phyloP scores from a whole-genome alignment of 2,888 invertebrate species.

The Synergus umbraculus region DNA sequence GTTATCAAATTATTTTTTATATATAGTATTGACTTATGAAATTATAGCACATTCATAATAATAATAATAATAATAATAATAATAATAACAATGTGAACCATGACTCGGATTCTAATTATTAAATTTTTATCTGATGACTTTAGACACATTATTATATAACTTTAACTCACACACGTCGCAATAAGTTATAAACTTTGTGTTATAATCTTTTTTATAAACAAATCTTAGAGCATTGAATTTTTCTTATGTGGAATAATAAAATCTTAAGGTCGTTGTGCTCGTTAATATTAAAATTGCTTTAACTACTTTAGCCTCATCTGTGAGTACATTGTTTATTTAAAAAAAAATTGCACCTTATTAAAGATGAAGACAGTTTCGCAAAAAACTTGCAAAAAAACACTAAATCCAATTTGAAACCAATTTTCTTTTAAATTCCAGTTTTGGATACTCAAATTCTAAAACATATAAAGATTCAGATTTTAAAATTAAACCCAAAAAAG shows the following conservation, averaged over 20 bases:
- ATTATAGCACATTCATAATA: too few species aligned
- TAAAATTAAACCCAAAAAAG: neutral
- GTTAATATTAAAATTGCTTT: neutral
- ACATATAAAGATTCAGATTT: too few species aligned
- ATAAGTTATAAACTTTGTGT: neutral
- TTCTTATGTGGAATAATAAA: neutral
- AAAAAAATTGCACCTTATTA: neutral
- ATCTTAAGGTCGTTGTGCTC: neutral
- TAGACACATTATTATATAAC: neutral
- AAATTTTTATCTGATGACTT: neutral
- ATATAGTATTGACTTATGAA: too few species aligned
- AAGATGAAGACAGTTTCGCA: neutral
- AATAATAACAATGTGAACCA: neutral
- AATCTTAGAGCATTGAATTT: neutral
- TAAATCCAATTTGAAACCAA: neutral
- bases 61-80: too few species aligned
- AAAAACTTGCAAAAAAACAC: neutral
- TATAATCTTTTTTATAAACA: neutral
- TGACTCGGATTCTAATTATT: neutral
- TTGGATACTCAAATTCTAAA: too few species aligned
- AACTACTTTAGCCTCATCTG: neutral
- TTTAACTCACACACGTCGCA: neutral
- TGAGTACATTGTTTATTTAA: neutral
- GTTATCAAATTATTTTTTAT: too few species aligned
- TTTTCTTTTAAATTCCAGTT: too few species aligned